Base-by-base conservation (phyloP, 2,888 invertebrate genomes). In the Saturnia japonica region DNA sequence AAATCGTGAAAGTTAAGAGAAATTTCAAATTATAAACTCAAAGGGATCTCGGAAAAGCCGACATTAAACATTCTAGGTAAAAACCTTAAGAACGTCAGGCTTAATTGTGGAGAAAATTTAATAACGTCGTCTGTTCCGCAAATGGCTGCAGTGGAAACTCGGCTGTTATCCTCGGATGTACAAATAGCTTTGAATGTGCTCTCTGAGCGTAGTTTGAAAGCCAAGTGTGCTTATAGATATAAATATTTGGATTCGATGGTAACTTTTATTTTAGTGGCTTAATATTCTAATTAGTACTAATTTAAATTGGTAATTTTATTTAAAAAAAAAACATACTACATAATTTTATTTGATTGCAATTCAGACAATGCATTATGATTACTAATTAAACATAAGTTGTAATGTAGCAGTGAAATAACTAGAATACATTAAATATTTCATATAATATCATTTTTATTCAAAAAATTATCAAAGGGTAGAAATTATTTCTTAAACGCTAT, bases 91-190 rank as follows among this genome's bases (percentile, higher is more conserved):
- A 85, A 86, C 83, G 83, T 79, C 80, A 77, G 81, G 80, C 82
- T 86, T 88, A 87, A 89, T 88, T 87, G 88, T 84, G 74, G 88
- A 82, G 89, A 88, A 90, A 90, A 85, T 81, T 87, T 90, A 89
- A 90, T 88, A 88, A 88, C 83, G 77, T 73, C 60, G 57, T 69
- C 66, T 73, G 76, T 75, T 78, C 82, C 80, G 80, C 83, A 84
- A 82, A 87, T 82, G 87, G 87, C 73, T 79, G 76, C 78, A 75
- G 70, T 74, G 73, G 81, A 82, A 84, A 80, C 80, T 74, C 67
- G 70, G 74, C 69, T 73, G 72, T 9, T 19, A 40, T n/a, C 40
- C 64, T 19, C 2, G n/a, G 57, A 64, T 11, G 64, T 40, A 40
- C 22, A 64, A 40, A 64, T n/a, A 25, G 4, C 6, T 40, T 64